phyloP scores from a whole-genome alignment of 2,113 vertebrate genomes.

The Semnornis frantzii region DNA sequence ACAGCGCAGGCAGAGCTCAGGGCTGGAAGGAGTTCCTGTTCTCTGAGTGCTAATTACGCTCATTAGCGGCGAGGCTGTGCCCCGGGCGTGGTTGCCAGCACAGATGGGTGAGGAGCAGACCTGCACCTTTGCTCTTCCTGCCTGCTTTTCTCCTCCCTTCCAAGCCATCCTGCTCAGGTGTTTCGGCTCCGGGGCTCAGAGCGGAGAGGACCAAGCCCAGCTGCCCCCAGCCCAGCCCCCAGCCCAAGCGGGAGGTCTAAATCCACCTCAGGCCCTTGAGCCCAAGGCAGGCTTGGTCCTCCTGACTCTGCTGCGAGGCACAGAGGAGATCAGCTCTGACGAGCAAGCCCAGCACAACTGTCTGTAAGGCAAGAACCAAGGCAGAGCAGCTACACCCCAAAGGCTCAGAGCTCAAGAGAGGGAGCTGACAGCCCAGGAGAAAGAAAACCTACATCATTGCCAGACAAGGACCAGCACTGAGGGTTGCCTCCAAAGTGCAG shows the following conservation, averaged over 20 bases:
- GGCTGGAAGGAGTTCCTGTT: neutral
- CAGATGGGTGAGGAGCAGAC: neutral
- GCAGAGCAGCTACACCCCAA: neutral
- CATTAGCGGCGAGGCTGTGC: neutral
- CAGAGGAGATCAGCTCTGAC: neutral
- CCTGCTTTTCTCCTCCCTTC: neutral
- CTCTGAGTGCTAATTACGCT: neutral
- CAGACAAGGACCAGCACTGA: neutral
- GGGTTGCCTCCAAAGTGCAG: neutral
- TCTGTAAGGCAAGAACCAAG: neutral
- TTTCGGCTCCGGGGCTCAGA: neutral
- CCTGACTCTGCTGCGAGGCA: neutral
- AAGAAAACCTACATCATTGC: neutral
- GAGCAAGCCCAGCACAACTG: fast-evolving
- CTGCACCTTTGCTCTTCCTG: neutral
- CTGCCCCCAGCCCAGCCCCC: neutral
- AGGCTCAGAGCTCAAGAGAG: neutral
- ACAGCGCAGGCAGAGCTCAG: neutral
- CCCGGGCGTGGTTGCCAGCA: neutral
- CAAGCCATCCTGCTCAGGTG: neutral
- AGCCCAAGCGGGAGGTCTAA: neutral
- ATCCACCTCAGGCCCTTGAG: neutral
- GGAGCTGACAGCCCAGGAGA: neutral
- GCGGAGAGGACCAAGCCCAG: neutral
- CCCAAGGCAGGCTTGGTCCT: neutral